Evolutionary conservation across 1,140 invertebrate species (phyloP).

Genomic region (Pristionchus pacificus): DNA sequence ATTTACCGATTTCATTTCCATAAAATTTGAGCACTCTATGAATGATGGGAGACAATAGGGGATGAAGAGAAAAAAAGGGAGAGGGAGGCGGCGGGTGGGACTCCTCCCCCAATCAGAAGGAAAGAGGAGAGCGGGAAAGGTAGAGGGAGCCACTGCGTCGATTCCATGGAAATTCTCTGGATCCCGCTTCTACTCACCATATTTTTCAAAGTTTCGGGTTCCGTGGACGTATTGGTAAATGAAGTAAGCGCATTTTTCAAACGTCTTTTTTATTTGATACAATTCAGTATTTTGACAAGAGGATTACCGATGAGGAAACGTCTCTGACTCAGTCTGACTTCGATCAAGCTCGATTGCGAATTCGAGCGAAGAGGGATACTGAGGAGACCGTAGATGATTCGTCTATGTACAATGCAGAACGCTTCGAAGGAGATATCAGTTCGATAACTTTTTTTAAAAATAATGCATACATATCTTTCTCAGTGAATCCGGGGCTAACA

Average conservation of each 20-base stretch:
- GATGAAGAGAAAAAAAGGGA: neutral
- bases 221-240: neutral
- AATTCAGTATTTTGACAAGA: conserved; percentile 42
- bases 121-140: neutral
- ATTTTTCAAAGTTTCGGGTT: neutral
- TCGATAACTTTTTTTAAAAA: neutral
- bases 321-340: conserved; percentile 37
- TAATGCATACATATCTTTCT: conserved; percentile 16
- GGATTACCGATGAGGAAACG: conserved; percentile 38
- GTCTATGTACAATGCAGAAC: conserved; percentile 49
- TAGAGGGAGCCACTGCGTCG: neutral
- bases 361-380: conserved; percentile 14
- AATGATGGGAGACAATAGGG: too few species aligned
- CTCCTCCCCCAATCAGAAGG: neutral
- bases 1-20: too few species aligned
- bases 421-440: conserved; percentile 56
- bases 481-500: conserved; percentile 47
- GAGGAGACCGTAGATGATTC: conserved; percentile 43
- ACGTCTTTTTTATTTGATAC: conserved; percentile 12
- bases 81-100: neutral
- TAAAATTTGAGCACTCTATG: too few species aligned
- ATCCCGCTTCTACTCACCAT: neutral
- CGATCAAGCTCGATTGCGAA: conserved; percentile 11
- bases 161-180: neutral
- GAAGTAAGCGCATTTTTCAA: neutral